phyloP scores from a whole-genome alignment of 1,140 invertebrate species.

The Sitobion miscanthi region DNA sequence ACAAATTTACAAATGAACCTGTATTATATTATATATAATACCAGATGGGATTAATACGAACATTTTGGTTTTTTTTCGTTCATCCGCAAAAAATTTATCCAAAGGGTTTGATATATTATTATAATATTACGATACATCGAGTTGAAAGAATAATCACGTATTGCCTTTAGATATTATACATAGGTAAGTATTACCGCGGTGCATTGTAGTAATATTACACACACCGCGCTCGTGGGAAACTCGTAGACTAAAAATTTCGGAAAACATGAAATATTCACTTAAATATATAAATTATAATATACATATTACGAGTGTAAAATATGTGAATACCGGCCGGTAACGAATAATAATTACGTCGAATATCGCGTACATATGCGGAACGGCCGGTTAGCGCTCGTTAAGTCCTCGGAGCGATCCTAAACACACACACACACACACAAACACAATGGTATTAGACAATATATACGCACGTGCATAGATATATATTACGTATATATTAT shows the following conservation, averaged over 20 bases:
- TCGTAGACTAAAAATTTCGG: background rate
- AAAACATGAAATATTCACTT: constrained; percentile 2
- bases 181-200: background rate
- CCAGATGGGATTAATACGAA: background rate
- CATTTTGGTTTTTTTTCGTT: background rate
- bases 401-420: background rate
- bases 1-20: background rate
- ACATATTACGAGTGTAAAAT: background rate
- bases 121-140: background rate
- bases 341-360: background rate
- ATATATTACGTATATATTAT: no score
- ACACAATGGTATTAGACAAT: background rate
- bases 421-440: background rate
- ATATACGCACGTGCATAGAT: no score
- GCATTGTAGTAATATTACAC: background rate
- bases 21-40: background rate
- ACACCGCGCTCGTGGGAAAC: background rate
- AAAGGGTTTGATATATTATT: background rate
- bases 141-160: no score
- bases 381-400: background rate
- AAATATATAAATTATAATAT: background rate
- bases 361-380: background rate
- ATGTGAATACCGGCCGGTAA: background rate
- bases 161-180: background rate
- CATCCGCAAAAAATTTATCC: background rate